phyloP scores from a whole-genome alignment of 2,888 invertebrate genomes.

The Dicranocentrus wangi region DNA sequence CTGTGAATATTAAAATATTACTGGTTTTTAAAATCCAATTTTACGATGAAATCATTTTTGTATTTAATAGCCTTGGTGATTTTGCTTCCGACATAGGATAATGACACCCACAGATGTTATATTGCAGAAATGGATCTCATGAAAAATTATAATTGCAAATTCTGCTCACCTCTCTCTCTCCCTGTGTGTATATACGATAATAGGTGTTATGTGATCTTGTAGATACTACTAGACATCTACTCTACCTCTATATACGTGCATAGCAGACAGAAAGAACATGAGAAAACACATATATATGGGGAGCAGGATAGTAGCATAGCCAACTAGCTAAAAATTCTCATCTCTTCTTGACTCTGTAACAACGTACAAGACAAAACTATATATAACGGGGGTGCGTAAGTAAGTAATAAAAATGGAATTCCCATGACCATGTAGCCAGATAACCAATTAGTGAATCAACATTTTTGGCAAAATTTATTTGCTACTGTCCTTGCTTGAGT shows the following conservation, averaged over 20 bases:
- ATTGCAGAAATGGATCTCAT: constrained; percentile 23
- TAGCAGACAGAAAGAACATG: too few species aligned
- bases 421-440: not conserved
- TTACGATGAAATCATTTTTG: constrained; percentile 27
- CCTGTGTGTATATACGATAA: not conserved
- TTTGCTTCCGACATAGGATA: constrained; percentile 53
- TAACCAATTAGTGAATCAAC: constrained; percentile 10
- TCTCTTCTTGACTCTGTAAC: too few species aligned
- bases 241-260: too few species aligned
- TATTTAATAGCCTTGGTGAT: constrained; percentile 22
- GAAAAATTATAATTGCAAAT: constrained; percentile 21
- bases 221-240: too few species aligned
- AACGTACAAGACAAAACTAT: too few species aligned
- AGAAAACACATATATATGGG: too few species aligned
- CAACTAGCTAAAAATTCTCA: too few species aligned
- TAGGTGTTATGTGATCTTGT: not conserved
- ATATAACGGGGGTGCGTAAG: too few species aligned
- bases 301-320: too few species aligned
- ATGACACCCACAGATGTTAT: constrained; percentile 24
- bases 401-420: not conserved
- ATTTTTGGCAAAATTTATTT: constrained; percentile 20
- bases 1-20: constrained; percentile 19
- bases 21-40: constrained; percentile 52
- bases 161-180: not conserved
- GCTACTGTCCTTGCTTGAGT: not conserved